Conservation (phyloP, 2,113 vertebrate species). For the Motacilla tschutschensis region DNA sequence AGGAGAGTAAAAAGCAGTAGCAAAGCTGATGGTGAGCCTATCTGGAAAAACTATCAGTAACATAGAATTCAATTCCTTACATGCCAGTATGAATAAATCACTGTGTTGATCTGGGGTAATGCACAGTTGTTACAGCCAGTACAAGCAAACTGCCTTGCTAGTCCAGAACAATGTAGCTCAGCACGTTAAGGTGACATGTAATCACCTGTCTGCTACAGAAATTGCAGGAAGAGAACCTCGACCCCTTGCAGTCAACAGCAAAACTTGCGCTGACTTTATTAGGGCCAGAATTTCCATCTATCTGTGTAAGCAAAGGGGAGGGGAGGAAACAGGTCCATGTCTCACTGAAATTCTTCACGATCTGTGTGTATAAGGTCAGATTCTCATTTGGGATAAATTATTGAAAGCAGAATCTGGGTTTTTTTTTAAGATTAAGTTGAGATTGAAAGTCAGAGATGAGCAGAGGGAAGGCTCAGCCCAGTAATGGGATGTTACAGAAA, state of each 20-base stretch:
- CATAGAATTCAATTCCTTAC: background rate
- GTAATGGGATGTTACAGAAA: background rate
- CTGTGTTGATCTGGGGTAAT: background rate
- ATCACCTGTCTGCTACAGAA: background rate
- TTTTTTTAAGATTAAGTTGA: background rate
- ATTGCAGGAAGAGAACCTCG: background rate
- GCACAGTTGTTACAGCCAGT: background rate
- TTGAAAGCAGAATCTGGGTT: background rate
- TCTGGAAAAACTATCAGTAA: background rate
- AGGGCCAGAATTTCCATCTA: constrained; percentile 2
- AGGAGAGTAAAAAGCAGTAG: background rate
- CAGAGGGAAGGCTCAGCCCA: background rate
- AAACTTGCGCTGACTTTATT: constrained; percentile 7
- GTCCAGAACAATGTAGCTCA: background rate
- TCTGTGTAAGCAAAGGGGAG: background rate
- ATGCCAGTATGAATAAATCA: background rate
- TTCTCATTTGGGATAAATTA: constrained; percentile 47
- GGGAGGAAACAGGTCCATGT: constrained; percentile 14
- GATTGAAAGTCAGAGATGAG: constrained; percentile 25
- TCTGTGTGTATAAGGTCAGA: constrained; percentile 27
- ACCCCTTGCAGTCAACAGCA: background rate
- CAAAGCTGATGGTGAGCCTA: background rate
- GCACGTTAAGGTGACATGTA: background rate
- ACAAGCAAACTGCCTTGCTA: background rate
- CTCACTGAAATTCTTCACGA: background rate